Evolutionary conservation across 2,888 invertebrate species (phyloP).

Genomic region (Acrobasis suavella): DNA sequence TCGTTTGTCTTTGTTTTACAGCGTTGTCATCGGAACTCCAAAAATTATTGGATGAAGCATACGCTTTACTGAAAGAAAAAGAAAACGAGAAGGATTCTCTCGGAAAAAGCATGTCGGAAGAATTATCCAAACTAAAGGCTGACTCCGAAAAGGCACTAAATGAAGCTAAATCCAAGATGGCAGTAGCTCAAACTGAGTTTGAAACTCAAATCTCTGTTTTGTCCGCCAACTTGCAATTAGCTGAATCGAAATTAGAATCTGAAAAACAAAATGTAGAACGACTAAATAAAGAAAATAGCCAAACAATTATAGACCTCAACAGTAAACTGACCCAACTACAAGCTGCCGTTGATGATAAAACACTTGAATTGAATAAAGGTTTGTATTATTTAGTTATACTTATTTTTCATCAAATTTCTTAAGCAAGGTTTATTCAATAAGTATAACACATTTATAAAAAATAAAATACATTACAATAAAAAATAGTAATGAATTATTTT

Average conservation of each 20-base stretch:
- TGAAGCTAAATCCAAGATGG: slow-evolving; percentile 84
- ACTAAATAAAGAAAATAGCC: slow-evolving; percentile 73
- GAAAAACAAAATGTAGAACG: slow-evolving; percentile 75
- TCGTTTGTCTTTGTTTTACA: slow-evolving; percentile 43
- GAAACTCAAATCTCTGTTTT: slow-evolving; percentile 82
- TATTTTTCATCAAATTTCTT: too few relatives aligned
- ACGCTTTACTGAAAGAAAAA: slow-evolving; percentile 76
- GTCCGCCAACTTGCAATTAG: slow-evolving; percentile 77
- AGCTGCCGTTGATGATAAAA: slow-evolving; percentile 76
- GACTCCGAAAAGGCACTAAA: slow-evolving; percentile 79
- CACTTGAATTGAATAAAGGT: slow-evolving; percentile 79
- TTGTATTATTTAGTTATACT: slow-evolving; percentile 28
- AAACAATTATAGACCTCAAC: slow-evolving; percentile 74
- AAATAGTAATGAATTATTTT: too few relatives aligned
- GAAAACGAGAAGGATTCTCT: slow-evolving; percentile 77
- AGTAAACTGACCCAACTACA: slow-evolving; percentile 72
- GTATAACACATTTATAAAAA: too few relatives aligned
- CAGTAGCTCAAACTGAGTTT: slow-evolving; percentile 84
- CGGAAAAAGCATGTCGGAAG: slow-evolving; percentile 77
- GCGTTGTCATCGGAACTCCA: slow-evolving; percentile 77
- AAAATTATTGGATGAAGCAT: slow-evolving; percentile 77
- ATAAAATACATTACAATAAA: too few relatives aligned
- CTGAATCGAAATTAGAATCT: slow-evolving; percentile 74
- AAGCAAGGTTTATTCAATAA: too few relatives aligned
- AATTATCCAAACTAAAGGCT: slow-evolving; percentile 63